Evolutionary conservation across 2,797 vertebrate genomes (phyloP).

Genomic region (Syndactyla subalaris): DNA sequence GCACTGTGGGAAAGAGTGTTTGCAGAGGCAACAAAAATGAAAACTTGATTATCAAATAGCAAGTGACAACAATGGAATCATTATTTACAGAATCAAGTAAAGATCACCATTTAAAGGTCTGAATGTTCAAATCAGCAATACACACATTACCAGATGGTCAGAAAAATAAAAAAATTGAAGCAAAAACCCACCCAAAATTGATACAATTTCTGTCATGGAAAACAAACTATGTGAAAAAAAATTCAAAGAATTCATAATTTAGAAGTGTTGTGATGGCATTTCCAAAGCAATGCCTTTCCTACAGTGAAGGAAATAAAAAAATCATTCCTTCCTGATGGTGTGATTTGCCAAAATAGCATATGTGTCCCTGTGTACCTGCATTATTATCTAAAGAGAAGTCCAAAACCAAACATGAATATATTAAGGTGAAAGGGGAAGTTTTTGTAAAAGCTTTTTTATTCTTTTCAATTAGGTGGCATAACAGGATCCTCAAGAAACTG

Average conservation of each 20-base stretch:
- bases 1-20: not conserved
- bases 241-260: not conserved
- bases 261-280: not conserved
- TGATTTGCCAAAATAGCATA: not conserved
- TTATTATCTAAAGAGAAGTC: not conserved
- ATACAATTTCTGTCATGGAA: not conserved
- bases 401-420: not conserved
- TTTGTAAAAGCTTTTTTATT: not conserved
- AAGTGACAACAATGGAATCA: not conserved
- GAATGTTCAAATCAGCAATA: not conserved
- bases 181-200: accelerated
- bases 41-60: not conserved
- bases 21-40: not conserved
- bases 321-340: not conserved
- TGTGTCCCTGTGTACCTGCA: not conserved
- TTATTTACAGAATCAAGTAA: not conserved
- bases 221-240: not conserved
- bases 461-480: not conserved
- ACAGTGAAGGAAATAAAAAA: not conserved
- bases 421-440: not conserved
- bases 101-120: not conserved
- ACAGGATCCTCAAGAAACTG: accelerated
- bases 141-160: not conserved
- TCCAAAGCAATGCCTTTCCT: not conserved
- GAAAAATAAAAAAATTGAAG: not conserved